These are phyloP conservation scores for Chrysochloris asiatica DNA, from an alignment of 2,113 vertebrate species.

Conservation along the genomic window DNA sequence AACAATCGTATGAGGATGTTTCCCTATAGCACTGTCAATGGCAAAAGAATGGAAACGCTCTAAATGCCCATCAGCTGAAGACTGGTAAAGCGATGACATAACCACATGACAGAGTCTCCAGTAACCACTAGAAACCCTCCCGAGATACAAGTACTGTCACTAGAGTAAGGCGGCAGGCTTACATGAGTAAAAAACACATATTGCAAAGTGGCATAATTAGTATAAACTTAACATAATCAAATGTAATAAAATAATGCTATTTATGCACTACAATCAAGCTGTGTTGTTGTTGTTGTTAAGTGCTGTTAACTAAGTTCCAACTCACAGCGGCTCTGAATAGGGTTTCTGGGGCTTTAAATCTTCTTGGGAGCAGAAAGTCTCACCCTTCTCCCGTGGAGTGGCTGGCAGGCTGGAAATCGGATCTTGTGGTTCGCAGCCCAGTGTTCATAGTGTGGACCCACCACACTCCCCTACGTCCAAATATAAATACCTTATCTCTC, in stretches of 20 bases:
- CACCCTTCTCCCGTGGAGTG: too few species aligned
- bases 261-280: neutral
- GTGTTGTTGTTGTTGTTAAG: too few species aligned
- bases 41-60: neutral
- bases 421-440: too few species aligned
- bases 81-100: neutral
- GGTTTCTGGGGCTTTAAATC: too few species aligned
- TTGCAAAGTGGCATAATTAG: too few species aligned
- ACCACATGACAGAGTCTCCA: fast-evolving
- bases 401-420: too few species aligned
- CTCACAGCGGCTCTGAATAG: too few species aligned
- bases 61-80: neutral
- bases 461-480: too few species aligned
- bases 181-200: neutral
- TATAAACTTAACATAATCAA: neutral
- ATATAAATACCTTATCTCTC: neutral
- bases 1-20: neutral
- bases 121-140: neutral
- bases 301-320: too few species aligned
- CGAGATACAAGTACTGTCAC: too few species aligned
- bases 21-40: neutral
- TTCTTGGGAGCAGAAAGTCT: too few species aligned
- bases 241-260: neutral
- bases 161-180: neutral
- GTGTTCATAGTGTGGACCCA: too few species aligned